phyloP scores from a whole-genome alignment of 2,888 invertebrate species.

The Caenorhabditis sp. region DNA sequence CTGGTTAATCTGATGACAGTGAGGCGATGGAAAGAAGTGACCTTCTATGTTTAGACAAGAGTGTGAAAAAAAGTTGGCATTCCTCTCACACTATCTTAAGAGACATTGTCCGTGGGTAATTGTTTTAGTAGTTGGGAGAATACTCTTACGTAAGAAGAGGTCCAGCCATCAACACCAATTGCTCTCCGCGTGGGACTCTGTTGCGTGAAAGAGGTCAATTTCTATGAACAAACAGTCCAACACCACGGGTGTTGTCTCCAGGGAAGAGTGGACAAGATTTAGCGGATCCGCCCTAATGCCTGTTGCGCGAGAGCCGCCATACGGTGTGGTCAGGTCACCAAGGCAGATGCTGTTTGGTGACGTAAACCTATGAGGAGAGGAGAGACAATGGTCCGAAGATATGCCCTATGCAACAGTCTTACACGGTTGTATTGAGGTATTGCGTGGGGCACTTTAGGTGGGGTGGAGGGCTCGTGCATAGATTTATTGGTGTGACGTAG shows the following conservation, averaged over 20 bases:
- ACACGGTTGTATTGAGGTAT: background rate
- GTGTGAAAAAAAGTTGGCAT: conserved; percentile 9
- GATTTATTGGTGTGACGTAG: no score
- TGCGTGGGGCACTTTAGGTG: background rate
- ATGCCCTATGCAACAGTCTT: background rate
- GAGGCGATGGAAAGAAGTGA: conserved; percentile 29
- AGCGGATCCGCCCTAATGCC: conserved; percentile 39
- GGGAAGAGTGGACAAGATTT: conserved; percentile 13
- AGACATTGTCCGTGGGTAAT: conserved; percentile 28
- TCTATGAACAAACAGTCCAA: conserved; percentile 10
- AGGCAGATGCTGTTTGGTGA: conserved; percentile 10
- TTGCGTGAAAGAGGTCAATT: background rate
- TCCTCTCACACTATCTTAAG: background rate
- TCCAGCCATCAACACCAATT: background rate
- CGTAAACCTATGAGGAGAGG: background rate
- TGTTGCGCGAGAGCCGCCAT: conserved; percentile 39
- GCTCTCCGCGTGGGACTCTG: conserved; percentile 2
- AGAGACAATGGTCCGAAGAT: conserved; percentile 12
- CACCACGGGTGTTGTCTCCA: conserved; percentile 6
- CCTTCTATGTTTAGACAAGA: conserved; percentile 35
- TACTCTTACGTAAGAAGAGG: conserved; percentile 10
- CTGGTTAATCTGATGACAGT: conserved; percentile 38
- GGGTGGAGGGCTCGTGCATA: background rate
- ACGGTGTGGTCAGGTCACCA: background rate
- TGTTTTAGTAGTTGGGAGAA: background rate